phyloP scores from a whole-genome alignment of 2,888 invertebrate genomes.

The Cremastobaeus sp. region DNA sequence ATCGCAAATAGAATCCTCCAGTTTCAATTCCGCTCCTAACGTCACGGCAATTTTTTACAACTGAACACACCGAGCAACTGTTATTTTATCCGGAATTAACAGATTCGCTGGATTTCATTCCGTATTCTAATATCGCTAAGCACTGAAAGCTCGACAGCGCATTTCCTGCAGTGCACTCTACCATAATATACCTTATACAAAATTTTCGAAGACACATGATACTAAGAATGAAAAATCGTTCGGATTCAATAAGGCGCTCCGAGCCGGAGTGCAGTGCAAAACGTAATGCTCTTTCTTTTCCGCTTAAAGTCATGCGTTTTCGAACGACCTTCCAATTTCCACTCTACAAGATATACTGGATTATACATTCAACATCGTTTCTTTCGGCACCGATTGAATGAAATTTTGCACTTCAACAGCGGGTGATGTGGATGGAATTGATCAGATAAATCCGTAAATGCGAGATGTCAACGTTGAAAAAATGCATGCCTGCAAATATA shows the following conservation, averaged over 20 bases:
- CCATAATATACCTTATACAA: conserved; percentile 51
- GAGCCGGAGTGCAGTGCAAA: too few species aligned
- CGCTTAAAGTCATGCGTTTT: conserved; percentile 21
- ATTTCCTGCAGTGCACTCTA: conserved; percentile 56
- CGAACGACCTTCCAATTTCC: conserved; percentile 32
- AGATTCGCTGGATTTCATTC: too few species aligned
- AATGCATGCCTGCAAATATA: too few species aligned
- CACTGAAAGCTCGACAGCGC: conserved; percentile 1
- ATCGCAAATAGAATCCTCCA: too few species aligned
- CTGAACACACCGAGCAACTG: too few species aligned
- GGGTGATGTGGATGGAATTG: conserved; percentile 20
- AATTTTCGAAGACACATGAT: conserved; percentile 21
- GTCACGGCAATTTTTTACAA: too few species aligned
- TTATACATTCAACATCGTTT: conserved; percentile 42
- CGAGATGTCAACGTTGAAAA: too few species aligned
- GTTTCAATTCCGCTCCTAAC: too few species aligned
- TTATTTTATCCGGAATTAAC: too few species aligned
- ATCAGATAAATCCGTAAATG: too few species aligned
- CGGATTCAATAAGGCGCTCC: not conserved
- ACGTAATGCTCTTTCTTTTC: conserved; percentile 2
- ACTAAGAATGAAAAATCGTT: conserved; percentile 3
- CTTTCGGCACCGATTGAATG: conserved; percentile 30
- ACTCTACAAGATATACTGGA: conserved; percentile 52
- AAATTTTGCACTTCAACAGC: conserved; percentile 49
- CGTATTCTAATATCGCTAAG: too few species aligned